These are phyloP conservation scores for Drepana falcataria DNA, from an alignment of 2,888 invertebrate genomes.

Conservation along the genomic window DNA sequence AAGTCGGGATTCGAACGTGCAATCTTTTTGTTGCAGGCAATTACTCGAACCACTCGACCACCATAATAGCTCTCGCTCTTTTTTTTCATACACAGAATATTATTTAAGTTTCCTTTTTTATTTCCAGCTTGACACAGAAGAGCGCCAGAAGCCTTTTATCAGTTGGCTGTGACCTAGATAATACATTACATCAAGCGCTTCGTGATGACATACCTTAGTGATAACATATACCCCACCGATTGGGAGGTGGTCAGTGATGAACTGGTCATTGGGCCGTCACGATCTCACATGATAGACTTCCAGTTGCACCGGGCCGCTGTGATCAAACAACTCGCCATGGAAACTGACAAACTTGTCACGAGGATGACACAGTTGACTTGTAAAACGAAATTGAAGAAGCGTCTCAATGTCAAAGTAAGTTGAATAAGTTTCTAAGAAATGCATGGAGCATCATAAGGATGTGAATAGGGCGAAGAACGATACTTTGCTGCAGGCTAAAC, in stretches of 20 bases:
- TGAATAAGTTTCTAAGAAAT: background rate
- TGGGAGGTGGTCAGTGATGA: background rate
- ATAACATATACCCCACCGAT: background rate
- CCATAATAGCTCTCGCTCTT: no score
- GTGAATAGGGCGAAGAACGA: no score
- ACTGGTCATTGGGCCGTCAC: background rate
- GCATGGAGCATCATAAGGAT: no score
- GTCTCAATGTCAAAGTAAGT: background rate
- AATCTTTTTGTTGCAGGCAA: no score
- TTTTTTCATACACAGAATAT: no score
- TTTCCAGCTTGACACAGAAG: background rate
- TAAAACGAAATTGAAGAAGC: background rate
- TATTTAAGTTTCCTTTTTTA: background rate
- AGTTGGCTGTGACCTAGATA: background rate
- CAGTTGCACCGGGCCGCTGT: background rate
- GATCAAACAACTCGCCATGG: background rate
- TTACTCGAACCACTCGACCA: no score
- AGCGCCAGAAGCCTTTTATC: background rate
- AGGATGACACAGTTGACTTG: background rate
- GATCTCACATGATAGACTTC: background rate
- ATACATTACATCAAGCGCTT: background rate
- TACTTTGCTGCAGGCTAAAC: no score
- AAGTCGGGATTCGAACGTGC: no score
- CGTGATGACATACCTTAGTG: background rate
- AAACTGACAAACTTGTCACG: background rate